Evolutionary conservation across 2,888 invertebrate species (phyloP).

Genomic region (Phragmatobia fuliginosa): DNA sequence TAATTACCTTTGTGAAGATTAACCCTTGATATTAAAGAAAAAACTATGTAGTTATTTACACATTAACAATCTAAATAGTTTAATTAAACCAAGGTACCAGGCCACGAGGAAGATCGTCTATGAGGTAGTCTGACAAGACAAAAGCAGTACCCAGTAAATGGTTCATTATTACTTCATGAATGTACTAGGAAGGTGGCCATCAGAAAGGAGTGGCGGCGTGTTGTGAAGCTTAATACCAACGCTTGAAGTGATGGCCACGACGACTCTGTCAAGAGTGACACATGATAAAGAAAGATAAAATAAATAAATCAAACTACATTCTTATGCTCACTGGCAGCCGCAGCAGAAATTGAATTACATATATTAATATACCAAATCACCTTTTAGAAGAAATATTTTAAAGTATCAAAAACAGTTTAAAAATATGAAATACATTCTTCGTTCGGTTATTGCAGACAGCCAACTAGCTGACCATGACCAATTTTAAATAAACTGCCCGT

Average conservation of each 20-base stretch:
- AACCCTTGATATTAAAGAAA: neutral
- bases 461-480: slow-evolving; percentile 57
- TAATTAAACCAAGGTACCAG: too few relatives aligned
- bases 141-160: too few relatives aligned
- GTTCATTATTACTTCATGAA: too few relatives aligned
- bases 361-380: neutral
- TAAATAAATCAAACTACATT: neutral
- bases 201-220: too few relatives aligned
- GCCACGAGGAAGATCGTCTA: too few relatives aligned
- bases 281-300: neutral
- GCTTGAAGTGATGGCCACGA: too few relatives aligned
- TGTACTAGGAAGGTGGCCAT: too few relatives aligned
- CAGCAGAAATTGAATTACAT: too few relatives aligned
- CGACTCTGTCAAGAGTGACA: too few relatives aligned
- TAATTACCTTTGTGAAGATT: slow-evolving; percentile 10
- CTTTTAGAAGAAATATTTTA: neutral
- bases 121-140: too few relatives aligned
- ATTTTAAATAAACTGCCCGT: slow-evolving; percentile 40
- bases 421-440: slow-evolving; percentile 24
- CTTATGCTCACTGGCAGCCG: too few relatives aligned
- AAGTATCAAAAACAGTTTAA: slow-evolving; percentile 11
- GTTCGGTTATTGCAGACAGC: slow-evolving; percentile 32
- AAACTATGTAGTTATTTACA: neutral
- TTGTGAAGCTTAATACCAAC: too few relatives aligned
- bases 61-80: neutral